Evolutionary conservation across 1,140 invertebrate species (phyloP).

Genomic region (Heliconius congener): DNA sequence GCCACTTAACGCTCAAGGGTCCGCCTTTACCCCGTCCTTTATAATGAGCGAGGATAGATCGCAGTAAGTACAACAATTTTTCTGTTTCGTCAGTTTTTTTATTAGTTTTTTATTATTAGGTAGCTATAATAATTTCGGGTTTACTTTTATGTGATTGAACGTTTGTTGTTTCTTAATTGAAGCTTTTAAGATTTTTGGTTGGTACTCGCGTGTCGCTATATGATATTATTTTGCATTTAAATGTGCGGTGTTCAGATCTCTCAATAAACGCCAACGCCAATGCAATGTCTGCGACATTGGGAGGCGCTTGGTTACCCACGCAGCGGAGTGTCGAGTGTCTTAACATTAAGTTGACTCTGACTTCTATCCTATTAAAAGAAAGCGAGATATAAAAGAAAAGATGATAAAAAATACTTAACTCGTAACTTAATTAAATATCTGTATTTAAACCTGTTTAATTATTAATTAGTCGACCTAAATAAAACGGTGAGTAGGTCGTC

Average conservation of each 20-base stretch:
- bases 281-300: too few species aligned
- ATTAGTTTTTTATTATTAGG: conserved; percentile 14
- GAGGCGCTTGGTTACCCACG: too few species aligned
- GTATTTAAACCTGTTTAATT: background rate
- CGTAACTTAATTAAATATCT: background rate
- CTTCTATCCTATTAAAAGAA: too few species aligned
- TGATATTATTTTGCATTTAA: too few species aligned
- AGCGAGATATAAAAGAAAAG: too few species aligned
- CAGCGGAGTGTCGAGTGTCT: too few species aligned
- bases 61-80: conserved; percentile 38
- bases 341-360: background rate
- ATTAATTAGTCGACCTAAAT: conserved; percentile 27
- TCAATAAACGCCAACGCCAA: too few species aligned
- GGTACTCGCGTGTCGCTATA: too few species aligned
- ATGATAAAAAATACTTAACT: background rate
- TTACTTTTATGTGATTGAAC: too few species aligned
- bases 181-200: too few species aligned
- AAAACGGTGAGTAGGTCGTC: conserved; percentile 20
- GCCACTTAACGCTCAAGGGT: conserved; percentile 41
- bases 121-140: conserved; percentile 11
- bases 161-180: too few species aligned
- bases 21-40: conserved; percentile 44
- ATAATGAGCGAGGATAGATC: conserved; percentile 46
- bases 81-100: conserved; percentile 28
- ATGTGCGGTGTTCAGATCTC: too few species aligned